Evolutionary conservation across 2,797 vertebrate genomes (phyloP).

Genomic region (Spondyliosoma cantharus): DNA sequence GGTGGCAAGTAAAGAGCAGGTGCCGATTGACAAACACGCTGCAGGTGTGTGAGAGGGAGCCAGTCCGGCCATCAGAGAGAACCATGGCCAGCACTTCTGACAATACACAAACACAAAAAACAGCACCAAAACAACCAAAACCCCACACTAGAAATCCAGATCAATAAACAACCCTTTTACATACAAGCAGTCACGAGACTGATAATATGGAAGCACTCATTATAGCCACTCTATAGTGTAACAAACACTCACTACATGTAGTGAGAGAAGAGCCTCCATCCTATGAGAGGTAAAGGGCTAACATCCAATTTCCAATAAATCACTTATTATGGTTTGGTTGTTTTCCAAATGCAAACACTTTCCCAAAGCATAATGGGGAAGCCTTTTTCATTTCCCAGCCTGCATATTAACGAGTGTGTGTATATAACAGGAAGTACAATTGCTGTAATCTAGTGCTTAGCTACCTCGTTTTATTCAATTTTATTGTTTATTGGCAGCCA

Average conservation of each 20-base stretch:
- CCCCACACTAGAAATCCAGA: no score
- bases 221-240: not conserved
- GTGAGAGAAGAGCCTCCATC: not conserved
- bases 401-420: slow-evolving; percentile 23
- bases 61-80: no score
- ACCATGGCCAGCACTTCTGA: no score
- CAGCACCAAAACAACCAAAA: no score
- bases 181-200: not conserved
- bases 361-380: slow-evolving; percentile 1
- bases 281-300: not conserved
- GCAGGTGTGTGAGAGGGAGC: no score
- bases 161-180: not conserved
- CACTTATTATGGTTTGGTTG: not conserved
- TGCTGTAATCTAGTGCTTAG: slow-evolving; percentile 47
- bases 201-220: not conserved
- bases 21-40: no score
- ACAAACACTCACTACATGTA: not conserved
- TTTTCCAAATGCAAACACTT: slow-evolving; percentile 18
- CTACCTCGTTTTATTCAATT: slow-evolving; percentile 44
- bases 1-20: no score
- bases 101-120: no score
- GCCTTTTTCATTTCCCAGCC: slow-evolving; percentile 8
- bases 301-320: slow-evolving; percentile 2
- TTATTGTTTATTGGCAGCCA: slow-evolving; percentile 54
- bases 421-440: slow-evolving; percentile 29